Conservation (phyloP, 92 coral and sea anemone genomes). For the Umimayanthus kanabou region DNA sequence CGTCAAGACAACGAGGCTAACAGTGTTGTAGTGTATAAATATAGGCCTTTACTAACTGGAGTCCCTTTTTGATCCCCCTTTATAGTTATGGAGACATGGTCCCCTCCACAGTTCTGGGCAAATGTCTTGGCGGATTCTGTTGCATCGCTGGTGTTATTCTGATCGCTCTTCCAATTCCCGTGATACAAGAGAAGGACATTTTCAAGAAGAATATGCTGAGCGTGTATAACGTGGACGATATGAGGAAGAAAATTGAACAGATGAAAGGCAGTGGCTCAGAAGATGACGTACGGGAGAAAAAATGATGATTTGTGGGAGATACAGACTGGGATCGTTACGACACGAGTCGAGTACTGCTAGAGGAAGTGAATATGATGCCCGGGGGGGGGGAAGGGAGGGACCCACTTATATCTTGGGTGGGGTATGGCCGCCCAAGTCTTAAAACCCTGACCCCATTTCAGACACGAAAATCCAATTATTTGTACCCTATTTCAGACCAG, state of each 20-base stretch:
- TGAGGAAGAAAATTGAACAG: constrained; percentile 72
- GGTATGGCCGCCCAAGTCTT: too few relatives aligned
- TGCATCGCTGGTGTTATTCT: constrained; percentile 93
- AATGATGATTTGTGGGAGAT: neutral
- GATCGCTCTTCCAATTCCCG: constrained; percentile 86
- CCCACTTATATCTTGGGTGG: too few relatives aligned
- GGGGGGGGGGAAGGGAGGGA: too few relatives aligned
- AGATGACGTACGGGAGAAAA: neutral
- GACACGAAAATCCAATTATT: too few relatives aligned
- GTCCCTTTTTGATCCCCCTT: neutral
- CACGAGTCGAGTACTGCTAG: neutral
- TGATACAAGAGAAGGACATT: constrained; percentile 94
- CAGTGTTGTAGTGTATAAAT: neutral
- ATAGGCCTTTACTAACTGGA: too few relatives aligned
- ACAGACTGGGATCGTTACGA: neutral
- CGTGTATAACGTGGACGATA: constrained; percentile 83
- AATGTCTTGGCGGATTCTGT: constrained; percentile 80
- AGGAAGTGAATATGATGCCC: too few relatives aligned
- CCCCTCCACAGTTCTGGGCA: constrained; percentile 77
- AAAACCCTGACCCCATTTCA: too few relatives aligned
- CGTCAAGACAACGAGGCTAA: too few relatives aligned
- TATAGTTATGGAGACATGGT: constrained; percentile 94
- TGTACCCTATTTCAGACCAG: too few relatives aligned
- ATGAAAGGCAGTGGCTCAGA: constrained; percentile 46
- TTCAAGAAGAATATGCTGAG: constrained; percentile 84